Evolutionary conservation across 2,888 invertebrate genomes (phyloP).

Genomic region (Portevinia maculata): DNA sequence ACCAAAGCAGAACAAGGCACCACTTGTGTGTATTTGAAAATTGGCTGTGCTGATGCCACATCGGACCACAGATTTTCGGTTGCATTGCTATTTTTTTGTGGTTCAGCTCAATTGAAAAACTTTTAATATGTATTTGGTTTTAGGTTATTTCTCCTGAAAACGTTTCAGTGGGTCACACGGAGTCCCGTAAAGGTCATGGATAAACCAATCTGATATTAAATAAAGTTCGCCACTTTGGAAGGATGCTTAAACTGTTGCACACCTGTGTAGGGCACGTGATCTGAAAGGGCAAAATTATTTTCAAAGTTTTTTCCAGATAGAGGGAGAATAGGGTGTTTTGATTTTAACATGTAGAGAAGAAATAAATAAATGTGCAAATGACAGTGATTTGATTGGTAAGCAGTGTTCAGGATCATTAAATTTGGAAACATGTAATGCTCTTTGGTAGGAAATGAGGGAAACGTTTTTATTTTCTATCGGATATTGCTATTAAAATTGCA

Average conservation of each 20-base stretch:
- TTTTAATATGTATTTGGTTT: conserved; percentile 12
- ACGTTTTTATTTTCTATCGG: conserved; percentile 11
- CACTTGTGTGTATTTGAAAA: conserved; percentile 15
- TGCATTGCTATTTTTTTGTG: conserved; percentile 17
- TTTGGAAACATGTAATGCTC: not conserved
- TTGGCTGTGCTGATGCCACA: conserved; percentile 29
- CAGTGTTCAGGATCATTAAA: conserved; percentile 1
- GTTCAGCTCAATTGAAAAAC: conserved; percentile 30
- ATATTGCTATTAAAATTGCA: conserved; percentile 24
- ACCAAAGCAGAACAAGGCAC: conserved; percentile 3
- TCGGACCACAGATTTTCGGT: conserved; percentile 40
- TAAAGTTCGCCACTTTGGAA: conserved; percentile 24
- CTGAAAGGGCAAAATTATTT: conserved; percentile 5
- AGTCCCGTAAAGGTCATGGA: not conserved
- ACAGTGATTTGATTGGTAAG: conserved; percentile 13
- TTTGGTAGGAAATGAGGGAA: conserved; percentile 11
- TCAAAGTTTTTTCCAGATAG: conserved; percentile 15
- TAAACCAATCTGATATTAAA: conserved; percentile 9
- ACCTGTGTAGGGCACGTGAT: not conserved
- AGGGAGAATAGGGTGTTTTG: not conserved
- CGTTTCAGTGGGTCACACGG: conserved; percentile 12
- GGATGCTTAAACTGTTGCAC: conserved; percentile 34
- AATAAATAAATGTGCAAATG: not conserved
- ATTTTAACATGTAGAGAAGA: not conserved
- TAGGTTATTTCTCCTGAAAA: conserved; percentile 4